Conservation (phyloP, 1,140 invertebrate genomes). For the Panonychus citri region DNA sequence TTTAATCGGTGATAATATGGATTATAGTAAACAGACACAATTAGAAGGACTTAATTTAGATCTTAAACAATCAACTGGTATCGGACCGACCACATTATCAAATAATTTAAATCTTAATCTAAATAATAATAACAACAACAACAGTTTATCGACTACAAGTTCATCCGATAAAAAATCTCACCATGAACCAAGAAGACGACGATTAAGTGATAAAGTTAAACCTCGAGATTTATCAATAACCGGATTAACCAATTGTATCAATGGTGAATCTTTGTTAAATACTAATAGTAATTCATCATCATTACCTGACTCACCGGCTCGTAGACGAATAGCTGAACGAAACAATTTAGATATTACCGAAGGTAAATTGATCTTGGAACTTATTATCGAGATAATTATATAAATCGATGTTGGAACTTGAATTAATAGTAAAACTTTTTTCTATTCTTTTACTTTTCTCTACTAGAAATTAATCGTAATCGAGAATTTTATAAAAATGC, state of each 20-base stretch:
- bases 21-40: too few relatives aligned
- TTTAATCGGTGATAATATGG: slow-evolving; percentile 87
- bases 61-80: too few relatives aligned
- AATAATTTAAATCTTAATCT: too few relatives aligned
- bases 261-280: not conserved
- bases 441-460: not conserved
- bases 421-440: not conserved
- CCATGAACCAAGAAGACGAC: slow-evolving; percentile 1
- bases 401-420: too few relatives aligned
- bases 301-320: slow-evolving; percentile 16
- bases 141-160: not conserved
- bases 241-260: not conserved
- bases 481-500: slow-evolving; percentile 94
- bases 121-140: too few relatives aligned
- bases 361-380: slow-evolving; percentile 16
- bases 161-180: too few relatives aligned
- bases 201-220: slow-evolving; percentile 14
- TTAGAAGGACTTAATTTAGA: too few relatives aligned
- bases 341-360: slow-evolving; percentile 34
- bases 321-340: slow-evolving; percentile 33
- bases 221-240: not conserved
- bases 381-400: too few relatives aligned
- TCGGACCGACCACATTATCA: too few relatives aligned
- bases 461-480: slow-evolving; percentile 83
- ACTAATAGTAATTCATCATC: slow-evolving; percentile 7